phyloP scores from a whole-genome alignment of 1,140 invertebrate genomes.

The Ostrea edulis region DNA sequence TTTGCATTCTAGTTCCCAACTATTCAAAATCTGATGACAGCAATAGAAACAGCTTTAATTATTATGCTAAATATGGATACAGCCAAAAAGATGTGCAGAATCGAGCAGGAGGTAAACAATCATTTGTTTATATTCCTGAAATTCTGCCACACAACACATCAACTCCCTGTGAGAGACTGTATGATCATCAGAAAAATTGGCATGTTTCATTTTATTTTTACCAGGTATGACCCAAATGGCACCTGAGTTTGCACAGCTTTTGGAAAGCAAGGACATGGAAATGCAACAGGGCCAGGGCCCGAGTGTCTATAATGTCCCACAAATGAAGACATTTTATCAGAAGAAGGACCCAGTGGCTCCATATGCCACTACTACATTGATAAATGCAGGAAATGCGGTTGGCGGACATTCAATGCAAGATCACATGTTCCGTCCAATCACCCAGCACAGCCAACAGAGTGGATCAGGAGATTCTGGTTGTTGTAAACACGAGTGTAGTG shows the following conservation, averaged over 20 bases:
- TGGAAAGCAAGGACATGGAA: slow-evolving; percentile 66
- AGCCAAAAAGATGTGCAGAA: slow-evolving; percentile 54
- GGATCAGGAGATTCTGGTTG: slow-evolving; percentile 77
- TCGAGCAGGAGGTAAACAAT: slow-evolving; percentile 33
- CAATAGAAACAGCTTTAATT: slow-evolving; percentile 48
- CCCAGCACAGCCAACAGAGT: slow-evolving; percentile 72
- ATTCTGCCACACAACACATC: slow-evolving; percentile 7
- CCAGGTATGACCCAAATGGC: slow-evolving; percentile 58
- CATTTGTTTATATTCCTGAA: slow-evolving; percentile 21
- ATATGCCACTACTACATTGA: slow-evolving; percentile 90
- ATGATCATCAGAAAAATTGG: not conserved
- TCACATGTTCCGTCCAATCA: slow-evolving; percentile 74
- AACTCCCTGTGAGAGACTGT: not conserved
- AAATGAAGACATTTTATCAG: slow-evolving; percentile 89
- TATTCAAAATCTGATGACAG: slow-evolving; percentile 57
- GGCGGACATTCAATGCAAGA: slow-evolving; percentile 51
- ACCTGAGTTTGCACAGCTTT: slow-evolving; percentile 71
- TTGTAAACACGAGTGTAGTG: slow-evolving; percentile 75
- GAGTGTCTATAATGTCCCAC: slow-evolving; percentile 72
- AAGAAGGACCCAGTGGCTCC: slow-evolving; percentile 85
- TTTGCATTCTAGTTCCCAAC: slow-evolving; percentile 55
- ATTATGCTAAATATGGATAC: slow-evolving; percentile 56
- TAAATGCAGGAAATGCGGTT: slow-evolving; percentile 64
- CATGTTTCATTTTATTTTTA: not conserved
- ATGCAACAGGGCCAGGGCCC: slow-evolving; percentile 59